Conservation (phyloP, 2,113 vertebrate genomes). For the Oenanthe melanoleuca region DNA sequence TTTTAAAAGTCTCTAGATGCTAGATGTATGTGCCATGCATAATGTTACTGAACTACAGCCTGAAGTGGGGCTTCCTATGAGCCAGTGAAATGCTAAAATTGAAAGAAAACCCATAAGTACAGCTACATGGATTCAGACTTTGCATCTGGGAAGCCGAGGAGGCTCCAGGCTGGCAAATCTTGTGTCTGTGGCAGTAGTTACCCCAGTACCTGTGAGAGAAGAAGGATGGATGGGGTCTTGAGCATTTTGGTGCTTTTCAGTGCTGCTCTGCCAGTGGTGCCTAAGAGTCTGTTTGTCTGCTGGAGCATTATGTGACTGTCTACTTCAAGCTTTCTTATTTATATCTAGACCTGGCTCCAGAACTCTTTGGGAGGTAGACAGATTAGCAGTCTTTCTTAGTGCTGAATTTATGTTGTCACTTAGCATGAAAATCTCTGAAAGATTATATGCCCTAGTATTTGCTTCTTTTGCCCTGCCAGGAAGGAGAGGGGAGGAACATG, state of each 20-base stretch:
- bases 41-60: neutral
- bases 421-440: neutral
- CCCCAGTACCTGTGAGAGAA: neutral
- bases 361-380: neutral
- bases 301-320: neutral
- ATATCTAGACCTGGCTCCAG: neutral
- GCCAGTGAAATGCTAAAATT: neutral
- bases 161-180: neutral
- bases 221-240: neutral
- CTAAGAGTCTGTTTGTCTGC: neutral
- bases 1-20: constrained; percentile 53
- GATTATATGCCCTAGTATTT: neutral
- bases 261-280: neutral
- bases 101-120: neutral
- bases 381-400: neutral
- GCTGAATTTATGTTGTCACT: neutral
- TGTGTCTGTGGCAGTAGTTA: neutral
- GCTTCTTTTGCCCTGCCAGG: neutral
- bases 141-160: neutral
- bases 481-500: neutral
- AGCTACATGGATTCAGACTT: neutral
- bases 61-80: neutral
- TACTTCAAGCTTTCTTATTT: neutral
- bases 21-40: neutral
- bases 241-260: neutral